Percentiles rank a stretch among this genome's conserved stretches.
These are phyloP conservation scores for Sarcophaga bullata DNA, from an alignment of 1,140 invertebrate species.

Conservation along the genomic window DNA sequence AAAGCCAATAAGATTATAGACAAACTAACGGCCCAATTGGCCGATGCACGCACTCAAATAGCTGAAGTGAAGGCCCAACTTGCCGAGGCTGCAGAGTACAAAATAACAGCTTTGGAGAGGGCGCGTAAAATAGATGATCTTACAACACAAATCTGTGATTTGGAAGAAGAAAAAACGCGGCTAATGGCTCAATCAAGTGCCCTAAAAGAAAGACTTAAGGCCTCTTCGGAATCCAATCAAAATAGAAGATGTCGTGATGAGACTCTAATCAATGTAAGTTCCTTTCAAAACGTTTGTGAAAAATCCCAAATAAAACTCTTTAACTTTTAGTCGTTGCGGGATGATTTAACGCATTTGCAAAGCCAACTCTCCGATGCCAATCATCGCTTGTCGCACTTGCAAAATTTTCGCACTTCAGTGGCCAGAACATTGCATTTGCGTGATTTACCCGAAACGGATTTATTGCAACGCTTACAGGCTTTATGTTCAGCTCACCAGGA, in stretches of 20 bases:
- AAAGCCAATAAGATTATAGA: slow-evolving; percentile 82
- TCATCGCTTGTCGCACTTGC: slow-evolving; percentile 77
- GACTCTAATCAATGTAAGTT: slow-evolving; percentile 74
- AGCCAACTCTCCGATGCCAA: slow-evolving; percentile 76
- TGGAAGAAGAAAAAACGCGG: slow-evolving; percentile 62
- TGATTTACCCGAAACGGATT: slow-evolving; percentile 61
- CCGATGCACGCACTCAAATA: slow-evolving; percentile 76
- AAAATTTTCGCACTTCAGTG: slow-evolving; percentile 76
- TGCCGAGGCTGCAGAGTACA: slow-evolving; percentile 84
- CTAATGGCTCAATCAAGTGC: slow-evolving; percentile 56
- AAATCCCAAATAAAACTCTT: neutral
- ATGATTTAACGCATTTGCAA: slow-evolving; percentile 78
- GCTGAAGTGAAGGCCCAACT: slow-evolving; percentile 82
- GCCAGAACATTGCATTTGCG: slow-evolving; percentile 70
- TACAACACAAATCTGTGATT: slow-evolving; percentile 67
- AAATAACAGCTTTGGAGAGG: slow-evolving; percentile 84
- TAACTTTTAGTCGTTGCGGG: slow-evolving; percentile 69
- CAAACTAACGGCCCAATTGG: slow-evolving; percentile 76
- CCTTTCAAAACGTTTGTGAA: neutral
- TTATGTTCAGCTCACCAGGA: slow-evolving; percentile 71
- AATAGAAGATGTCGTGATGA: slow-evolving; percentile 67
- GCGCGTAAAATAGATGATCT: slow-evolving; percentile 85
- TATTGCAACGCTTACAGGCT: slow-evolving; percentile 63
- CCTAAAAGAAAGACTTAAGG: slow-evolving; percentile 59
- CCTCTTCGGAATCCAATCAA: slow-evolving; percentile 61